Evolutionary conservation across 2,113 vertebrate genomes (phyloP).

Genomic region (Tenebrosternarchus preto): DNA sequence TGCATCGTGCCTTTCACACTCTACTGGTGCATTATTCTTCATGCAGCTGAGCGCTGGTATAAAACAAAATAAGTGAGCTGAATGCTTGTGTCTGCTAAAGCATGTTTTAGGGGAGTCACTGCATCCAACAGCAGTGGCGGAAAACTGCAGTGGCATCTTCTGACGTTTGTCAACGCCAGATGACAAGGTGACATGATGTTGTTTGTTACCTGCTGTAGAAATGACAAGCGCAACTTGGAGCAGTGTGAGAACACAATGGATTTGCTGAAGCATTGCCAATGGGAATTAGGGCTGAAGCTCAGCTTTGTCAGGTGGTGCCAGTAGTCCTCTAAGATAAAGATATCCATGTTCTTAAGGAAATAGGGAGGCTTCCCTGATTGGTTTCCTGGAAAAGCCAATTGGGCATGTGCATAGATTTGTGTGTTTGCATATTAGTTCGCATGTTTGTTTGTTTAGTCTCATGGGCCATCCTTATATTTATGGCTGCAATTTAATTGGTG

Average conservation of each 20-base stretch:
- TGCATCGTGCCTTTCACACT: neutral
- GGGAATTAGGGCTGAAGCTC: neutral
- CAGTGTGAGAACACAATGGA: neutral
- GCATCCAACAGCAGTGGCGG: neutral
- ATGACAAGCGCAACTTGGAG: too few relatives aligned
- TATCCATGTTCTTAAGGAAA: neutral
- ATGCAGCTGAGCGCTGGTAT: neutral
- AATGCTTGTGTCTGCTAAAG: neutral
- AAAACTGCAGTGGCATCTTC: too few relatives aligned
- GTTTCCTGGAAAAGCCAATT: neutral
- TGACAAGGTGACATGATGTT: neutral
- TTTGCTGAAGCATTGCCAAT: neutral
- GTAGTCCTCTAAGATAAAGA: neutral
- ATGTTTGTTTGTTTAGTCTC: neutral
- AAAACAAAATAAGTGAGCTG: neutral
- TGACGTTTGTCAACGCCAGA: neutral
- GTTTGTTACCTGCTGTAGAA: too few relatives aligned
- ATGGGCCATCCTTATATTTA: conserved; percentile 19
- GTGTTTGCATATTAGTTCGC: neutral
- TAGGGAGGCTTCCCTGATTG: neutral
- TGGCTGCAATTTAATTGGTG: neutral
- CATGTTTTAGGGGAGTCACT: neutral
- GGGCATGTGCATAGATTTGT: neutral
- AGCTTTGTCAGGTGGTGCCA: neutral
- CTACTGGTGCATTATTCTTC: neutral